phyloP scores from a whole-genome alignment of 2,113 vertebrate species.

The Dicentrarchus labrax region DNA sequence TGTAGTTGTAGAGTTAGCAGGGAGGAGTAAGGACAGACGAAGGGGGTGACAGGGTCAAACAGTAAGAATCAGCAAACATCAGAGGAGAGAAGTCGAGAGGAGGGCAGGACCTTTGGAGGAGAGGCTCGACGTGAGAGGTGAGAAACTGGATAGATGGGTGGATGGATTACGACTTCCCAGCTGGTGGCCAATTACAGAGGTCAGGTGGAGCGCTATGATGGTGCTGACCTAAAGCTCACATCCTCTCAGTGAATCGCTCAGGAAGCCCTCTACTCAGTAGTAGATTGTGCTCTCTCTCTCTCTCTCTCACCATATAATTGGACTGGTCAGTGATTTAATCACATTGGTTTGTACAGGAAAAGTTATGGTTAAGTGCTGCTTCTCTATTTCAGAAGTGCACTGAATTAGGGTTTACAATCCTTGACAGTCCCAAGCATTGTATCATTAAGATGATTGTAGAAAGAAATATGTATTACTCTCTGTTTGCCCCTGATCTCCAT shows the following conservation, averaged over 20 bases:
- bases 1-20: constrained; percentile 1
- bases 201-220: constrained; percentile 37
- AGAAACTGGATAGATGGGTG: constrained; percentile 14
- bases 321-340: constrained; percentile 12
- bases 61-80: constrained; percentile 10
- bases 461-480: not conserved
- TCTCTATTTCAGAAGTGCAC: not conserved
- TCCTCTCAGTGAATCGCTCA: constrained; percentile 32
- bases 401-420: not conserved
- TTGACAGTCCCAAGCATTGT: not conserved
- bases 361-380: not conserved
- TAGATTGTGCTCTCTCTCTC: not conserved
- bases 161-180: constrained; percentile 21
- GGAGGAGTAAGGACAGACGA: constrained; percentile 12
- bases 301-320: constrained; percentile 7
- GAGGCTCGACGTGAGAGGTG: constrained; percentile 9
- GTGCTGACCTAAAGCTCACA: constrained; percentile 25
- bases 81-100: constrained; percentile 6
- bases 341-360: not conserved
- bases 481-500: too few species aligned
- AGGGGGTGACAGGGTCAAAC: constrained; percentile 16
- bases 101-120: constrained; percentile 30
- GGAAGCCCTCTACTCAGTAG: constrained; percentile 14
- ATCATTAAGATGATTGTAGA: not conserved
- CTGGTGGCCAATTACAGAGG: constrained; percentile 63